These are phyloP conservation scores for Heliconius congener DNA, from an alignment of 1,140 invertebrate species.

Conservation along the genomic window DNA sequence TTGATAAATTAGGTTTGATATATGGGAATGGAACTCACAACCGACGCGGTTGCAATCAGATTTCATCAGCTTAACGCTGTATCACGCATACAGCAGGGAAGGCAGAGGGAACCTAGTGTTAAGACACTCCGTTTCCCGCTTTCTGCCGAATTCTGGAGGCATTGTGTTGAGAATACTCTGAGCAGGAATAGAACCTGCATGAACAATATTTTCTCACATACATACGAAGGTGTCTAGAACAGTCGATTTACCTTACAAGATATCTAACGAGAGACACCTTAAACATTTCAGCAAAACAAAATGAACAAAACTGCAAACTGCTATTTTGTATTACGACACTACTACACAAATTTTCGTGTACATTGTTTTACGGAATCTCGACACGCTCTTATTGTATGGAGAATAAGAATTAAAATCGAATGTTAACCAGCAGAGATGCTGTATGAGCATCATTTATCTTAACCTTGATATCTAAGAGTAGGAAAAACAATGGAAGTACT, in stretches of 20 bases:
- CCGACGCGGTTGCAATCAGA: too few relatives aligned
- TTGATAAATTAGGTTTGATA: too few relatives aligned
- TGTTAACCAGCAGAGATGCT: conserved; percentile 19
- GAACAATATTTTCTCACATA: too few relatives aligned
- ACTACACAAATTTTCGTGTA: conserved; percentile 24
- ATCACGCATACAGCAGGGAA: too few relatives aligned
- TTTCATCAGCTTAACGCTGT: too few relatives aligned
- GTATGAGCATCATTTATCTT: conserved; percentile 40
- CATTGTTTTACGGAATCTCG: conserved; percentile 12
- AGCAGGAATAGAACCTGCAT: too few relatives aligned
- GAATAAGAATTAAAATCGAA: conserved; percentile 26
- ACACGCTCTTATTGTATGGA: neutral
- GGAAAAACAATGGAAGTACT: neutral
- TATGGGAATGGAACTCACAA: too few relatives aligned
- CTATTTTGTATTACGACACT: conserved; percentile 21
- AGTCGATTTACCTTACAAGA: neutral
- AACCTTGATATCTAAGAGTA: conserved; percentile 11
- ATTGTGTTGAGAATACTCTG: too few relatives aligned
- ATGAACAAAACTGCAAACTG: conserved; percentile 21
- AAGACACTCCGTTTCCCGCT: too few relatives aligned
- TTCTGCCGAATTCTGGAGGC: too few relatives aligned
- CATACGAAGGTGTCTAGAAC: neutral
- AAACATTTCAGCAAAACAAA: conserved; percentile 11
- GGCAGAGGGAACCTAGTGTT: too few relatives aligned
- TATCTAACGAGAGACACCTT: neutral